Evolutionary conservation across 1,140 invertebrate species (phyloP).

Genomic region (Helicoverpa armigera): DNA sequence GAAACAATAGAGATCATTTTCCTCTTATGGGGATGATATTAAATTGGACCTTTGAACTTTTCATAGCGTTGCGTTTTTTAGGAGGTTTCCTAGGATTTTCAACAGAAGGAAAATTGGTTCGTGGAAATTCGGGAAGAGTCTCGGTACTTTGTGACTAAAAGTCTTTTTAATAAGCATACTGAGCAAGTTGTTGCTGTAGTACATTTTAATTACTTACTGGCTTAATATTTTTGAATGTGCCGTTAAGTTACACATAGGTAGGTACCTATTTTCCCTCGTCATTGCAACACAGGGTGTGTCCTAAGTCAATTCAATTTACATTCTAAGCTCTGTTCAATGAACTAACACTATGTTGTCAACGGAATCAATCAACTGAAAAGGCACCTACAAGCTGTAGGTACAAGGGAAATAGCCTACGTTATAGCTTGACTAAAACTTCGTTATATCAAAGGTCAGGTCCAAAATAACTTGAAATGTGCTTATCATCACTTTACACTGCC

Average conservation of each 20-base stretch:
- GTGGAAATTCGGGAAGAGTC: too few species aligned
- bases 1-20: slow-evolving; percentile 17
- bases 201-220: too few species aligned
- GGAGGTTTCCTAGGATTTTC: slow-evolving; percentile 1
- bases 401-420: not conserved
- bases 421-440: slow-evolving; percentile 2
- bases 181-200: too few species aligned
- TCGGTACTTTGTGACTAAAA: not conserved
- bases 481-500: not conserved
- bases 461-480: not conserved
- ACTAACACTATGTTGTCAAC: too few species aligned
- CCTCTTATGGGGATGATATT: slow-evolving; percentile 20
- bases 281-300: too few species aligned
- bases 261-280: too few species aligned
- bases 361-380: not conserved
- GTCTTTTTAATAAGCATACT: too few species aligned
- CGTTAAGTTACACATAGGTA: too few species aligned
- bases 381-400: not conserved
- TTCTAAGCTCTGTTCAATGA: not conserved
- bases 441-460: slow-evolving; percentile 10
- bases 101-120: slow-evolving; percentile 7
- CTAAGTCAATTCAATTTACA: not conserved
- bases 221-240: too few species aligned
- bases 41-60: not conserved
- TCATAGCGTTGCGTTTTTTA: slow-evolving; percentile 17